Evolutionary conservation across 2,113 vertebrate species (phyloP).

Genomic region (Falcunculus frontatus): DNA sequence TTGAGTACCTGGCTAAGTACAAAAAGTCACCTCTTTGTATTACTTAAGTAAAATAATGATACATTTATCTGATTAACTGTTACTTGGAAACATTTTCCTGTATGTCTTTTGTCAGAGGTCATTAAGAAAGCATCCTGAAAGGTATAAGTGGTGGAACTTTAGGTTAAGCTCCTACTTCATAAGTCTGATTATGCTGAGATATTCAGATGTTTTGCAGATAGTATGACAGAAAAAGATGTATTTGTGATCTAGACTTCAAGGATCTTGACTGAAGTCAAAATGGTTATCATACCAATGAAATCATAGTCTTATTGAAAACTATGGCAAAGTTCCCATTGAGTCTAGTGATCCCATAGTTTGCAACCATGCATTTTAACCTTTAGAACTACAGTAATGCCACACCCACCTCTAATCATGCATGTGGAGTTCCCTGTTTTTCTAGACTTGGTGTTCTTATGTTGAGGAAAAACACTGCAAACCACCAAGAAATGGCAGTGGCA

Average conservation of each 20-base stretch:
- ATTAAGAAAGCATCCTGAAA: neutral
- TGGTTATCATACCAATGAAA: neutral
- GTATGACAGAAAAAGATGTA: neutral
- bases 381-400: neutral
- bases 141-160: neutral
- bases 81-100: neutral
- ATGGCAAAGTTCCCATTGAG: neutral
- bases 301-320: neutral
- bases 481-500: neutral
- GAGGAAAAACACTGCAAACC: neutral
- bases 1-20: neutral
- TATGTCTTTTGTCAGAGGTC: neutral
- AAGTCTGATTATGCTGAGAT: neutral
- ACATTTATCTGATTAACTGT: neutral
- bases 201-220: neutral
- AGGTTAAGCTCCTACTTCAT: neutral
- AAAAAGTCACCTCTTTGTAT: neutral
- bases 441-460: neutral
- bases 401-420: neutral
- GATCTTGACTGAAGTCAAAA: neutral
- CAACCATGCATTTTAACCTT: neutral
- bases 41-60: neutral
- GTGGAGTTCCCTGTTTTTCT: neutral
- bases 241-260: neutral
- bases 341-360: neutral